Conservation (phyloP, 2,113 vertebrate genomes). For the Pithys albifrons region DNA sequence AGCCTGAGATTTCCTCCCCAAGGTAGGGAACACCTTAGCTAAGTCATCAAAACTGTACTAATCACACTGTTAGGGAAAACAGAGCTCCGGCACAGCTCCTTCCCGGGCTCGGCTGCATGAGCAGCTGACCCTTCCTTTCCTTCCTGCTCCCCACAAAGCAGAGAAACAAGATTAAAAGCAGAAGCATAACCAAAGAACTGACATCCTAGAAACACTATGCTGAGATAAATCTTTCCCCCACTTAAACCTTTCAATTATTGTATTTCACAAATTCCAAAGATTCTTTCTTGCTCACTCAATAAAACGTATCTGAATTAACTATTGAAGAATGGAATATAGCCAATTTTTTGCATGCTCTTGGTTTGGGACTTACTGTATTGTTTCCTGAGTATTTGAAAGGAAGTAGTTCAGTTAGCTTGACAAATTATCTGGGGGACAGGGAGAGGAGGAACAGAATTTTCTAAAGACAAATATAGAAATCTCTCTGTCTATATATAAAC, state of each 20-base stretch:
- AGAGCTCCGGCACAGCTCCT: not conserved
- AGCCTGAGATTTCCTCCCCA: not conserved
- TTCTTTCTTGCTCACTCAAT: conserved; percentile 39
- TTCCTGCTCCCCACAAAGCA: conserved; percentile 35
- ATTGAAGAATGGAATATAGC: not conserved
- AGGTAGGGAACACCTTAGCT: not conserved
- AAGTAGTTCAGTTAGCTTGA: not conserved
- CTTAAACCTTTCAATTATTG: conserved; percentile 59
- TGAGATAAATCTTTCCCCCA: conserved; percentile 51
- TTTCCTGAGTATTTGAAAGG: conserved; percentile 27
- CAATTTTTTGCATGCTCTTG: not conserved
- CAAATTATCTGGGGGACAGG: not conserved
- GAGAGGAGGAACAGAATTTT: conserved; percentile 16
- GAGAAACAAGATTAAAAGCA: conserved; percentile 67
- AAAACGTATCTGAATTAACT: conserved; percentile 28
- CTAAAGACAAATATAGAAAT: not conserved
- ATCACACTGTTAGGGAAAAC: not conserved
- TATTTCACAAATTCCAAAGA: conserved; percentile 49
- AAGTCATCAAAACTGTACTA: not conserved
- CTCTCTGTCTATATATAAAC: not conserved
- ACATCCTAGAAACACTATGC: conserved; percentile 51
- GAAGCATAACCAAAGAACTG: conserved; percentile 62
- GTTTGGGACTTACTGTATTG: not conserved
- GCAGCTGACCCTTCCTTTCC: conserved; percentile 39
- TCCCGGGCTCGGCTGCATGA: not conserved